Evolutionary conservation across 2,113 vertebrate species (phyloP), one percentile per base, ranked within the genome.

Genomic region (Microcebus ravelobensis): DNA sequence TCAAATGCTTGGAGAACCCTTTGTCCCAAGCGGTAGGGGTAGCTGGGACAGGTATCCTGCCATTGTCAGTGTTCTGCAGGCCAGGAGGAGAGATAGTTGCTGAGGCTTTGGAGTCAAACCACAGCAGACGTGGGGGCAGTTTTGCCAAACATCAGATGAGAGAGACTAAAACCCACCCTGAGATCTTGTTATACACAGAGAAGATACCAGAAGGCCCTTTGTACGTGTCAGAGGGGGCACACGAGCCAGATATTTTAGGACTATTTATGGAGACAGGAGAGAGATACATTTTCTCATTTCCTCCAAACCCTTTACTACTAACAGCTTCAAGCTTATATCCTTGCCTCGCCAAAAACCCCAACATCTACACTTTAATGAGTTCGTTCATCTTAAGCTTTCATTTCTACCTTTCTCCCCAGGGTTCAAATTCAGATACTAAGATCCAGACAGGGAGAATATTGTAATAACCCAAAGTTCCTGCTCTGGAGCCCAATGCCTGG

Each of bases 31-130:
- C 34, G 0, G 1, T 10, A n/a, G 25, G 77, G 55, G 20, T 8
- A 0, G 14, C 3, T 20, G 67, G 70, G n/a, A 10, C 76, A 79
- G 39, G 92, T 92, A 15, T 29, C 29, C 9, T 77, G 80, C 81
- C 48, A 4, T 20, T 12, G 45, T 8, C 34, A 15, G 14, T 6
- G 0, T 2, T 36, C 6, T 21, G 48, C 25, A 21, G 15, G 15
- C 52, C 10, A 18, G 8, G 59, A 20, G n/a, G 55, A 31, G 21
- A n/a, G 13, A 25, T 3, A 18, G 0, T 15, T 45, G 29, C 52
- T 23, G 4, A 17, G 6, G 11, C 27, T 36, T 55, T 80, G 25
- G 65, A 61, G 52, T 36, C 45, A 74, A 65, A 82, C 31, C 50
- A 76, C 23, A 17, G 18, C 31, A 27, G 57, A 52, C 7, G 1